Evolutionary conservation across 2,888 invertebrate genomes (phyloP).

Genomic region (Gnatocerus cornutus): DNA sequence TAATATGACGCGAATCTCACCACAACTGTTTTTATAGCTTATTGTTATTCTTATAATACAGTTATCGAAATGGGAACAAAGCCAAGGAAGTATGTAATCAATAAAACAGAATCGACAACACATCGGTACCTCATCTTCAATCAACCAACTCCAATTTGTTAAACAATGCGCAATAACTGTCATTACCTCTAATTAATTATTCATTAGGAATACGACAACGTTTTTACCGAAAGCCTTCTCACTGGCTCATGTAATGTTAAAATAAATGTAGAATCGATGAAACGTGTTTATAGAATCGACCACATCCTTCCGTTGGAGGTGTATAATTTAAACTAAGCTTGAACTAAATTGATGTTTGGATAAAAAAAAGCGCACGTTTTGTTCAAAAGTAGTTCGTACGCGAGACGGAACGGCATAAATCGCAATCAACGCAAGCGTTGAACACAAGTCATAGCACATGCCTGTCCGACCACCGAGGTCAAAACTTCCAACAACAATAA

Average conservation of each 20-base stretch:
- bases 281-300: conserved; percentile 15
- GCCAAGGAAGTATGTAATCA: conserved; percentile 47
- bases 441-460: conserved; percentile 58
- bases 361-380: conserved; percentile 19
- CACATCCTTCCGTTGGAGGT: conserved; percentile 6
- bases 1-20: conserved; percentile 53
- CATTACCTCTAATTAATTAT: conserved; percentile 35
- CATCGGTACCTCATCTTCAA: conserved; percentile 23
- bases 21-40: conserved; percentile 52
- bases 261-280: conserved; percentile 31
- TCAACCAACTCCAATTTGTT: conserved; percentile 41
- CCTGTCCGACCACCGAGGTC: conserved; percentile 57
- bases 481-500: conserved; percentile 62
- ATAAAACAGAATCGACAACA: conserved; percentile 40
- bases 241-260: conserved; percentile 32
- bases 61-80: conserved; percentile 53
- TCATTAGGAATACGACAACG: conserved; percentile 6
- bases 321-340: conserved; percentile 20
- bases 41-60: conserved; percentile 52
- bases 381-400: conserved; percentile 49
- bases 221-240: conserved; percentile 16
- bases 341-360: conserved; percentile 20
- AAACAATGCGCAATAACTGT: conserved; percentile 44
- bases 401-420: conserved; percentile 60
- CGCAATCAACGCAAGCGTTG: conserved; percentile 60